These are phyloP conservation scores for Griposia aprilina DNA, from an alignment of 2,888 invertebrate species.

Conservation along the genomic window DNA sequence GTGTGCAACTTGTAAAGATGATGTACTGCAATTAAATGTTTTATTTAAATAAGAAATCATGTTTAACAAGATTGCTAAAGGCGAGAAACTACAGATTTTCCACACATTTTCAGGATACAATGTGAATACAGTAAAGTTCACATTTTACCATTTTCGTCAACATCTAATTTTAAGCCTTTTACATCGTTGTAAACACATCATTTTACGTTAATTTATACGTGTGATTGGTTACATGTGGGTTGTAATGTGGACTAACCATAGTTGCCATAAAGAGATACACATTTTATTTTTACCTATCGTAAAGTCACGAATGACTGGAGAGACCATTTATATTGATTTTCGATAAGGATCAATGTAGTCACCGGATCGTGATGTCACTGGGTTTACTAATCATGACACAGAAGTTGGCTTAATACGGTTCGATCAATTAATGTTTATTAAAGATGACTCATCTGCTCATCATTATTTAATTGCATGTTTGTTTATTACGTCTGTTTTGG, in stretches of 20 bases:
- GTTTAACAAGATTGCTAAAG: not conserved
- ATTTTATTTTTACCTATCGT: conserved; percentile 15
- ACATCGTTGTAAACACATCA: not conserved
- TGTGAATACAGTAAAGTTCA: not conserved
- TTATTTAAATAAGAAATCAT: not conserved
- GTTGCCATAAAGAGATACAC: conserved; percentile 6
- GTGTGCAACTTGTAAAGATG: not conserved
- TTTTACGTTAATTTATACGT: not conserved
- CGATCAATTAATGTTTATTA: conserved; percentile 53
- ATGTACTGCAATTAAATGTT: not conserved
- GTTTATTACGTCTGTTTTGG: not conserved
- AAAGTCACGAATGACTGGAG: conserved; percentile 21
- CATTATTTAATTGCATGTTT: conserved; percentile 34
- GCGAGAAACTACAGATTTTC: not conserved
- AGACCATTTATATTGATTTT: conserved; percentile 33
- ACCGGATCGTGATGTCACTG: conserved; percentile 50
- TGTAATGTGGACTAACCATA: not conserved
- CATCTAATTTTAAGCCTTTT: not conserved
- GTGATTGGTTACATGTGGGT: not conserved
- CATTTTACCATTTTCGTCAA: not conserved
- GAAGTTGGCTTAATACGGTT: conserved; percentile 48
- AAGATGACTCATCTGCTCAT: conserved; percentile 52
- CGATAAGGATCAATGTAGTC: conserved; percentile 64
- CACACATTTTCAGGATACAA: not conserved
- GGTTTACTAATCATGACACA: conserved; percentile 63